A percentile compares a stretch with the other conserved stretches of the same genome.
phyloP scores from a whole-genome alignment of 2,113 vertebrate species.

The Paradoxurus hermaphroditus region DNA sequence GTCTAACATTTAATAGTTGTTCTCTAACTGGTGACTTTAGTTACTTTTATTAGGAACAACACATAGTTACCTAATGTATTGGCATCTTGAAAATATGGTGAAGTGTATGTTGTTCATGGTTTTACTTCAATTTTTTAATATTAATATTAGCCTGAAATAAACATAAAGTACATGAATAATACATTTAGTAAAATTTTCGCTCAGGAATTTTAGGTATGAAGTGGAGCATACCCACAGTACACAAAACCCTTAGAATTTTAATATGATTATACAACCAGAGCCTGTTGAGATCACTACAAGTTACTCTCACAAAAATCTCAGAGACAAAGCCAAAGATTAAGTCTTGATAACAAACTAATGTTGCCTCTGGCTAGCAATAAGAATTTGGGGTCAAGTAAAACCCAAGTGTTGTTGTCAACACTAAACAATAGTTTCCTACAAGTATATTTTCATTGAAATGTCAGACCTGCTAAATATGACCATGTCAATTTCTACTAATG shows the following conservation, averaged over 20 bases:
- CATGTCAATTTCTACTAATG: neutral
- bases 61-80: neutral
- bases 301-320: neutral
- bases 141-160: neutral
- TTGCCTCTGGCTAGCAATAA: neutral
- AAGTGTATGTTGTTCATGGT: neutral
- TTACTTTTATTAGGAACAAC: neutral
- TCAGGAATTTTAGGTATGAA: neutral
- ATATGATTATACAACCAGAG: neutral
- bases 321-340: neutral
- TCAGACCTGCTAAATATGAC: neutral
- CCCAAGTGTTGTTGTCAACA: neutral
- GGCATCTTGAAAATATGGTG: neutral
- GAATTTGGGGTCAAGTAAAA: neutral
- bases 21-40: neutral
- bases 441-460: neutral
- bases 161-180: neutral
- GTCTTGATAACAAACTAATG: neutral
- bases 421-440: neutral
- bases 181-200: neutral
- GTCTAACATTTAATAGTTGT: neutral
- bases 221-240: neutral
- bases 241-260: neutral
- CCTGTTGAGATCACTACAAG: neutral
- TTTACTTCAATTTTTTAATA: constrained; percentile 23